Percentiles rank a stretch among this genome's conserved stretches.
These are phyloP conservation scores for Oreochromis spilurus DNA, from an alignment of 2,113 vertebrate species.

Conservation along the genomic window DNA sequence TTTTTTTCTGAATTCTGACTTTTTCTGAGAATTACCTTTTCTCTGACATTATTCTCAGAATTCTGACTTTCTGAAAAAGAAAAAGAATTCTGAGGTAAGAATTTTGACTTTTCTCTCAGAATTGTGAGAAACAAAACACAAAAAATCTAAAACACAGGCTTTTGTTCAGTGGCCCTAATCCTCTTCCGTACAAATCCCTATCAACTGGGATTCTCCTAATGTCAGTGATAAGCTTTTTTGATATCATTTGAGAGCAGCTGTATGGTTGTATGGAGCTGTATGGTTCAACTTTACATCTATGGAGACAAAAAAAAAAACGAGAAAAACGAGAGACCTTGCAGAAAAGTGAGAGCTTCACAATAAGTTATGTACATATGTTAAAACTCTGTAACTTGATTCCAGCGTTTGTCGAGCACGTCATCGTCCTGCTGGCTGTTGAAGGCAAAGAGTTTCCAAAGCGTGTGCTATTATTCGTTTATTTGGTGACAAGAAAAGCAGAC, in stretches of 20 bases:
- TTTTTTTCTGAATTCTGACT: not conserved
- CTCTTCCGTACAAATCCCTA: not conserved
- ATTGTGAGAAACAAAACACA: not conserved
- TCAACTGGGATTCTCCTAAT: not conserved
- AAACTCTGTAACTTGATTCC: not conserved
- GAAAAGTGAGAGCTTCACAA: not conserved
- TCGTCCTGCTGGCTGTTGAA: not conserved
- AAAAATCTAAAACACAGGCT: not conserved
- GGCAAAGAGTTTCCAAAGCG: not conserved
- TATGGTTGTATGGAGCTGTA: not conserved
- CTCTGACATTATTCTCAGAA: not conserved
- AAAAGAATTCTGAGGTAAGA: not conserved
- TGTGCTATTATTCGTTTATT: not conserved
- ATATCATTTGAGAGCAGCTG: not conserved
- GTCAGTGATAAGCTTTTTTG: not conserved
- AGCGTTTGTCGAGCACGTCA: rapidly evolving
- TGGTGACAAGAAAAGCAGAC: not conserved
- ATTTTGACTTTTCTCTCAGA: not conserved
- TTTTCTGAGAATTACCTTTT: not conserved
- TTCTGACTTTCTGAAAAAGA: not conserved
- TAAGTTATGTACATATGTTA: not conserved
- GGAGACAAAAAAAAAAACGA: rapidly evolving
- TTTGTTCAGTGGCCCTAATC: not conserved
- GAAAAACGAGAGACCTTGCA: not conserved
- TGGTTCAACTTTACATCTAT: not conserved